Conservation (phyloP, 1,140 invertebrate species). For the Drosophila jambulina region DNA sequence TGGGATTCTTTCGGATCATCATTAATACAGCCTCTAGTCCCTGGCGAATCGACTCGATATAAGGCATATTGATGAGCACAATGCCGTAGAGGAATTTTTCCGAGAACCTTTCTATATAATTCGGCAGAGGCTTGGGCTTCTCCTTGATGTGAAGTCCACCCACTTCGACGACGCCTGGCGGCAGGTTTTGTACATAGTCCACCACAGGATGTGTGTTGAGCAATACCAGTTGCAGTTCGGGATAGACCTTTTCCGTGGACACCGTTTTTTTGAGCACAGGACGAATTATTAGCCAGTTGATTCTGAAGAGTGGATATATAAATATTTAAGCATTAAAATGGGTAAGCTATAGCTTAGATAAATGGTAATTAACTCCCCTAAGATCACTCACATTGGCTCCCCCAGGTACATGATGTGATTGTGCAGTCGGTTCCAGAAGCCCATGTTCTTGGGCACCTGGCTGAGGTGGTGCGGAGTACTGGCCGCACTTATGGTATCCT, state of each 20-base stretch:
- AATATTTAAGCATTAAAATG: not conserved
- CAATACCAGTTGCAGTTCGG: conserved; percentile 74
- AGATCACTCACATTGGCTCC: conserved; percentile 56
- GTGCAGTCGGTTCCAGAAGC: conserved; percentile 62
- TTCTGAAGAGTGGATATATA: conserved; percentile 2
- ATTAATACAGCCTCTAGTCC: conserved; percentile 22
- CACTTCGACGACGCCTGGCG: conserved; percentile 86
- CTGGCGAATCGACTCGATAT: conserved; percentile 35
- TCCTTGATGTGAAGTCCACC: conserved; percentile 86
- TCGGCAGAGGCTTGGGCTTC: conserved; percentile 51
- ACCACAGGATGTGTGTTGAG: conserved; percentile 85
- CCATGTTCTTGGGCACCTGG: conserved; percentile 51
- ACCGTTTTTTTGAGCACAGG: conserved; percentile 22
- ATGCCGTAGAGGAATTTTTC: conserved; percentile 65
- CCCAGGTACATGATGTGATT: conserved; percentile 64
- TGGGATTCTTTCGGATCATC: conserved; percentile 43
- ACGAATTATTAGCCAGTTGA: conserved; percentile 13
- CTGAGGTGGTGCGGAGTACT: conserved; percentile 54
- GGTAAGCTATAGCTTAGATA: not conserved
- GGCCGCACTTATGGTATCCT: conserved; percentile 62
- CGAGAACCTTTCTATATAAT: conserved; percentile 44
- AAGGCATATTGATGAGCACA: conserved; percentile 71
- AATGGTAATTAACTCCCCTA: not conserved
- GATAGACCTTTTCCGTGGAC: not conserved
- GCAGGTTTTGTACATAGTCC: conserved; percentile 83